phyloP scores from a whole-genome alignment of 2,797 vertebrate species.

The Poecilia wingei region DNA sequence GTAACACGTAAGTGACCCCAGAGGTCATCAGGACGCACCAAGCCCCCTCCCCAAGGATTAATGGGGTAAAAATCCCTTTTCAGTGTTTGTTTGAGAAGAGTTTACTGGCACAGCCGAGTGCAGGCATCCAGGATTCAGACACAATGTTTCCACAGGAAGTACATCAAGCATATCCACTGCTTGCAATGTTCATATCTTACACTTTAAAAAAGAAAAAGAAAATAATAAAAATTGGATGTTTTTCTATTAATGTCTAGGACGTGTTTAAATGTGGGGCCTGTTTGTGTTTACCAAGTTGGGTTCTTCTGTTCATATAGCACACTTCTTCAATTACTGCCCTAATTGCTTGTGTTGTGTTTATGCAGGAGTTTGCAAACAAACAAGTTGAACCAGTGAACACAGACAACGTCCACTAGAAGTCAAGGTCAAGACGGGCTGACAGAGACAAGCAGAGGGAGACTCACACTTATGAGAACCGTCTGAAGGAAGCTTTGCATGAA shows the following conservation, averaged over 20 bases:
- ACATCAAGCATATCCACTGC: neutral
- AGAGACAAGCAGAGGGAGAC: slow-evolving; percentile 59
- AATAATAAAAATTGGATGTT: neutral
- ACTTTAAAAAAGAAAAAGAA: neutral
- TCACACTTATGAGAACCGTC: slow-evolving; percentile 50
- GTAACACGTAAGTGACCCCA: slow-evolving; percentile 75
- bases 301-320: slow-evolving; percentile 69
- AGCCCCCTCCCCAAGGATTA: slow-evolving; percentile 62
- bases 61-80: slow-evolving; percentile 39
- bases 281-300: slow-evolving; percentile 60
- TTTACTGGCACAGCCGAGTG: slow-evolving; percentile 35
- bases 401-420: slow-evolving; percentile 66
- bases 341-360: slow-evolving; percentile 82
- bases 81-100: slow-evolving; percentile 53
- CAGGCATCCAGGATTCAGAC: slow-evolving; percentile 25
- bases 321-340: slow-evolving; percentile 78
- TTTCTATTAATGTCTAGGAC: neutral
- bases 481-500: slow-evolving; percentile 11
- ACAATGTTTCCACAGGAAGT: slow-evolving; percentile 14
- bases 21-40: slow-evolving; percentile 72
- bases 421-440: slow-evolving; percentile 66
- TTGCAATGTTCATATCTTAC: neutral
- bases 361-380: slow-evolving; percentile 77
- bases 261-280: neutral
- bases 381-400: slow-evolving; percentile 78